Evolutionary conservation across 2,888 invertebrate species (phyloP), one percentile per base, ranked within the genome.

Genomic region (Euplagia quadripunctaria): DNA sequence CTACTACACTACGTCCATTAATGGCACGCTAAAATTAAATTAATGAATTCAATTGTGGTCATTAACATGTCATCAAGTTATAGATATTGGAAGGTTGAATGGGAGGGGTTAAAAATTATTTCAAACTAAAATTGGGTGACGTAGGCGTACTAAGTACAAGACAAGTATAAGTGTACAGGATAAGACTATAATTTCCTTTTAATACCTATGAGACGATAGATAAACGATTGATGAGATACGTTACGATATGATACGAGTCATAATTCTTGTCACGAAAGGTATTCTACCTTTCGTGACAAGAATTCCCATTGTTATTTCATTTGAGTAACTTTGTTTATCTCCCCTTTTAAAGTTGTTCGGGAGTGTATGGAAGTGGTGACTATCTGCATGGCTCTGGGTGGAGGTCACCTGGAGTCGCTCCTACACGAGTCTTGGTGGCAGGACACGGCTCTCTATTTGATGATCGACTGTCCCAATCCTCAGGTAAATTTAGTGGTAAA

Each of bases 311-410:
- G 2, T 43, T n/a, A 3, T 43, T 61, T 20, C 8, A 20, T 61
- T 11, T 31, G 3, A 31, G 41, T 41, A 63, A 66, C 31, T 49
- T 41, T 16, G 14, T 12, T 52, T 42, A 42, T 17, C n/a, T 58
- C 12, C 14, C 58, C 43, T 20, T 43, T 52, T 58, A 41, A 14
- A 95, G 98, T 98, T 88, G 98, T 98, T 87, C 98, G 98, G 85
- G 99, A 99, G 94, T 98, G 99, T 68, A 96, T 99, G 91, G 99
- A 99, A 95, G 97, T 99, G 78, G 96, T 99, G 78, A 98, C 99
- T 69, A 97, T 99, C 81, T 98, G 98, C 81, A 97, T 99, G 90
- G 98, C 99, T 68, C 94, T 99, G 68, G 99, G 98, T 92, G 98
- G 98, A n/a, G 97, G 97, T 72, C 98, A 98, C 72, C 95, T 99